phyloP scores from a whole-genome alignment of 1,140 invertebrate genomes.

The Drosophila subpulchrella region DNA sequence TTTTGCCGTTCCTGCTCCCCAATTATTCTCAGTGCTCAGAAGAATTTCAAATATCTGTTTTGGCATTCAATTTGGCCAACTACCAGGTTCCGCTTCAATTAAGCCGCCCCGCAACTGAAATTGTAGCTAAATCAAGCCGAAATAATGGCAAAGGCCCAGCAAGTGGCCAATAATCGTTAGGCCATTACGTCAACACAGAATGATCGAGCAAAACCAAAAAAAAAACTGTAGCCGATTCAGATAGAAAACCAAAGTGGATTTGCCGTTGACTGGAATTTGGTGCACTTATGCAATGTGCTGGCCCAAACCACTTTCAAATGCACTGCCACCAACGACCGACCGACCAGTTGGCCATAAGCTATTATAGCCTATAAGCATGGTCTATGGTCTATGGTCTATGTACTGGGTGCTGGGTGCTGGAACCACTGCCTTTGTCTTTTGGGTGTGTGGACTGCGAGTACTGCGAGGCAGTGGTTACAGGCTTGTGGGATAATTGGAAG shows the following conservation, averaged over 20 bases:
- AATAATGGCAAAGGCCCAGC: constrained; percentile 24
- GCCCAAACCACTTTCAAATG: constrained; percentile 80
- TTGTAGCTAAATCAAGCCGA: constrained; percentile 12
- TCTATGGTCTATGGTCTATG: constrained; percentile 2
- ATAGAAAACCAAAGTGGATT: constrained; percentile 64
- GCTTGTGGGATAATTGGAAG: constrained; percentile 17
- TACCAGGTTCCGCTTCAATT: constrained; percentile 69
- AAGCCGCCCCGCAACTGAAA: constrained; percentile 22
- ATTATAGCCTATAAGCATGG: background rate
- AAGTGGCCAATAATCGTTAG: constrained; percentile 56
- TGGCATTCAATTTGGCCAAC: constrained; percentile 41
- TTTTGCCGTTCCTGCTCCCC: no score
- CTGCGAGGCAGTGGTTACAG: constrained; percentile 10
- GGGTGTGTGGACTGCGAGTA: constrained; percentile 10
- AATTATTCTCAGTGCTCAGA: constrained; percentile 17
- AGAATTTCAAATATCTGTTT: constrained; percentile 45
- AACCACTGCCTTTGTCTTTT: constrained; percentile 17
- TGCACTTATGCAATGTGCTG: constrained; percentile 76
- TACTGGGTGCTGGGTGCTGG: constrained; percentile 26
- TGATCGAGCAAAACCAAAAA: constrained; percentile 53
- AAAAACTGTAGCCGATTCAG: constrained; percentile 55
- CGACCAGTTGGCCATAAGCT: constrained; percentile 53
- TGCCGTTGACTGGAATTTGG: constrained; percentile 62
- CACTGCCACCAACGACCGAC: constrained; percentile 36
- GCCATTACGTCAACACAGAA: constrained; percentile 74